These are phyloP conservation scores for Cheumatopsyche charites DNA, from an alignment of 1,140 invertebrate genomes.

Conservation along the genomic window DNA sequence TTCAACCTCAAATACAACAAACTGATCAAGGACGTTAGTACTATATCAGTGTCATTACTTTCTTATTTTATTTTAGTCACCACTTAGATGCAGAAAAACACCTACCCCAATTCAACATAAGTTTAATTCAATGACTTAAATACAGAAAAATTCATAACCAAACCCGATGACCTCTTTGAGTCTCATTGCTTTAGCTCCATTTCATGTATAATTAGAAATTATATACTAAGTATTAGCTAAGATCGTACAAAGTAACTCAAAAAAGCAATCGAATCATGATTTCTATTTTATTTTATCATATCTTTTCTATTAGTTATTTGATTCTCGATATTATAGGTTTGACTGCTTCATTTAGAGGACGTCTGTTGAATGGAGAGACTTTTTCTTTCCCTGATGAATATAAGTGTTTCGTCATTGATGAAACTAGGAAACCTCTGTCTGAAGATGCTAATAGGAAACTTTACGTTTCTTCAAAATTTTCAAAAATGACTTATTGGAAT, in stretches of 20 bases:
- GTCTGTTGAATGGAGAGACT: not conserved
- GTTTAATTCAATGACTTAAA: no score
- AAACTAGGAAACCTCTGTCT: not conserved
- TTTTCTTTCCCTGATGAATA: not conserved
- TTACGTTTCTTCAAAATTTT: slow-evolving; percentile 62
- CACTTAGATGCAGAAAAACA: no score
- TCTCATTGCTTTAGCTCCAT: no score
- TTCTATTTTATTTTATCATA: no score
- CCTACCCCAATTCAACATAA: no score
- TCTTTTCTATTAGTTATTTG: not conserved
- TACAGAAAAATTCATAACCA: no score
- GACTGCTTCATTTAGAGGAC: slow-evolving; percentile 10
- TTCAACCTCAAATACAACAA: not conserved
- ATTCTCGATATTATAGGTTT: not conserved
- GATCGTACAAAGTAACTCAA: no score
- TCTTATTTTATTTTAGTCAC: not conserved
- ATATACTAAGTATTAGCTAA: no score
- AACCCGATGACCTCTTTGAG: no score
- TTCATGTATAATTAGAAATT: no score
- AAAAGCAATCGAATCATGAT: no score
- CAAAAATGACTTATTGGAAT: slow-evolving; percentile 77
- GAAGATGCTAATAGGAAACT: slow-evolving; percentile 32
- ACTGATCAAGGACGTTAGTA: not conserved
- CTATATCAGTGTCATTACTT: not conserved
- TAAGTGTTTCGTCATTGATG: slow-evolving; percentile 1